A percentile compares a stretch with the other conserved stretches of the same genome.
Conservation (phyloP, 2,888 invertebrate genomes). For the Stomorhina lunata region DNA sequence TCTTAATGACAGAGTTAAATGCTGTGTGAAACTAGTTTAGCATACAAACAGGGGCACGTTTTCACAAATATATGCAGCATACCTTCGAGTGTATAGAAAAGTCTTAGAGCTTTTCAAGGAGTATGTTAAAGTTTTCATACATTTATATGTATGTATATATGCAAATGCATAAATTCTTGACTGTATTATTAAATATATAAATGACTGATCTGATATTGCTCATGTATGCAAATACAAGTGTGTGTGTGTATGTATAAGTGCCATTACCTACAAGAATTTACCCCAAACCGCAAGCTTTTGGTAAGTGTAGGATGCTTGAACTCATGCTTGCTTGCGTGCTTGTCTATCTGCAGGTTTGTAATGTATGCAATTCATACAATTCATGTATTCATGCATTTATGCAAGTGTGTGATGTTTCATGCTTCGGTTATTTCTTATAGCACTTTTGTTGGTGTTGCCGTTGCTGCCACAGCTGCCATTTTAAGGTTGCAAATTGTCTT, state of each 20-base stretch:
- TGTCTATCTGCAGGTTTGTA: too few species aligned
- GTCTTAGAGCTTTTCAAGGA: too few species aligned
- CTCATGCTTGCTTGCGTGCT: not conserved
- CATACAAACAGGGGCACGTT: not conserved
- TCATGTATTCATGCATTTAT: too few species aligned
- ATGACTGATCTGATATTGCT: conserved; percentile 19
- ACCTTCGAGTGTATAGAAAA: too few species aligned
- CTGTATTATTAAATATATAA: conserved; percentile 19
- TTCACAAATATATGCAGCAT: not conserved
- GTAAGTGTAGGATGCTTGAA: conserved; percentile 2
- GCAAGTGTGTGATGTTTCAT: too few species aligned
- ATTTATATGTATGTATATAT: not conserved
- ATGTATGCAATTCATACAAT: too few species aligned
- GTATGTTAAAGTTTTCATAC: not conserved
- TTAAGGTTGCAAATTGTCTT: conserved; percentile 8
- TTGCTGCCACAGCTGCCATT: too few species aligned
- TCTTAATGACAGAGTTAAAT: conserved; percentile 58
- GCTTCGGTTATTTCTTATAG: not conserved
- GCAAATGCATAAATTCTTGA: too few species aligned
- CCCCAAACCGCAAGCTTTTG: conserved; percentile 23
- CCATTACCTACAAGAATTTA: conserved; percentile 5
- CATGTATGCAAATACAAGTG: too few species aligned
- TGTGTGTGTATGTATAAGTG: too few species aligned
- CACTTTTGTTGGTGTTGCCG: too few species aligned
- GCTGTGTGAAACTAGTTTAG: conserved; percentile 46